A percentile compares a stretch with the other conserved stretches of the same genome.
These are phyloP conservation scores for Heterochromis multidens DNA, from an alignment of 2,113 vertebrate species.

Conservation along the genomic window DNA sequence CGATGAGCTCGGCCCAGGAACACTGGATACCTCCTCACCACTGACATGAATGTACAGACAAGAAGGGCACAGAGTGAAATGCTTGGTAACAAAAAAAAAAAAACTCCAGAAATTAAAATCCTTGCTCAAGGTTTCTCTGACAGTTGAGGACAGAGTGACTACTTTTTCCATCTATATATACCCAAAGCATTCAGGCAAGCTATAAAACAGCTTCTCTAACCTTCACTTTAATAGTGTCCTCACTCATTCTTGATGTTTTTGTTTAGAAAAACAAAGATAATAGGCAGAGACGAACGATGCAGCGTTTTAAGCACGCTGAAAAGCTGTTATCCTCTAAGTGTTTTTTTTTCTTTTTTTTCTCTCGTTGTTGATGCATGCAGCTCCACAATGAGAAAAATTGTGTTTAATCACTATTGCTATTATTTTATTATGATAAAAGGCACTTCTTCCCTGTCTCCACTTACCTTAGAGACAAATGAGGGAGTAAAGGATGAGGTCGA, in stretches of 20 bases:
- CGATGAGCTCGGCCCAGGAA: slow-evolving; percentile 87
- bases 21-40: slow-evolving; percentile 86
- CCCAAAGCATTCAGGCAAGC: neutral
- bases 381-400: slow-evolving; percentile 14
- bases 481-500: neutral
- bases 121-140: slow-evolving; percentile 21
- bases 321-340: neutral
- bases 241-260: slow-evolving; percentile 25
- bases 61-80: neutral
- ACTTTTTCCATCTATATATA: slow-evolving; percentile 11
- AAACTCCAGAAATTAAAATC: neutral
- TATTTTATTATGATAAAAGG: neutral
- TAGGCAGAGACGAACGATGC: slow-evolving; percentile 1
- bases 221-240: slow-evolving; percentile 34
- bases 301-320: neutral
- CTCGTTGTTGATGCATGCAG: slow-evolving; percentile 8
- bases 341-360: neutral
- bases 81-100: neutral
- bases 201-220: neutral
- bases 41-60: slow-evolving; percentile 63
- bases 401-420: neutral
- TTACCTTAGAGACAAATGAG: slow-evolving; percentile 8
- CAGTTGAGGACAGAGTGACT: neutral
- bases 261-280: slow-evolving; percentile 26
- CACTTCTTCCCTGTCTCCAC: neutral